A percentile compares a stretch with the other conserved stretches of the same genome.
phyloP scores from a whole-genome alignment of 2,797 vertebrate species.

The Galaxias olidus region DNA sequence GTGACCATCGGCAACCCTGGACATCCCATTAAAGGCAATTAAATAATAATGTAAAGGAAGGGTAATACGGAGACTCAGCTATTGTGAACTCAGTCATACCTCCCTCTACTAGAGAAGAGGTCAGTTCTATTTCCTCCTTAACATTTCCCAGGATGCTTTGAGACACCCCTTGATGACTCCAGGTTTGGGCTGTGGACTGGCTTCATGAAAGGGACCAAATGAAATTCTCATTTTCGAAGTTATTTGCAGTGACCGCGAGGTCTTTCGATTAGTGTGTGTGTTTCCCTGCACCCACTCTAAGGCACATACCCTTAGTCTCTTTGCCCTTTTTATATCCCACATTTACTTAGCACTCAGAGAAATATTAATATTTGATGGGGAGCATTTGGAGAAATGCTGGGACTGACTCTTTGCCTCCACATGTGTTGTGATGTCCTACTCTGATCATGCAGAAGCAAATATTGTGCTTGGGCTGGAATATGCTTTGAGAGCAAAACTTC shows the following conservation, averaged over 20 bases:
- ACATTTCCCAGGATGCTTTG: slow-evolving; percentile 52
- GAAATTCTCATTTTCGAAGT: slow-evolving; percentile 65
- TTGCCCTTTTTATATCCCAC: slow-evolving; percentile 68
- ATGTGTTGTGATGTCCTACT: slow-evolving; percentile 44
- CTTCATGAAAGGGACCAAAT: slow-evolving; percentile 55
- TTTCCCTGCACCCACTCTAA: slow-evolving; percentile 51
- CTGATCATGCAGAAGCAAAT: slow-evolving; percentile 45
- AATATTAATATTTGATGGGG: slow-evolving; percentile 77
- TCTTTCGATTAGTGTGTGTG: slow-evolving; percentile 66
- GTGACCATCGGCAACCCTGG: background rate
- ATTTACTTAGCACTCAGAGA: slow-evolving; percentile 77
- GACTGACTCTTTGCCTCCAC: slow-evolving; percentile 41
- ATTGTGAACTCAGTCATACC: slow-evolving; percentile 25
- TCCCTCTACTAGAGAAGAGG: background rate
- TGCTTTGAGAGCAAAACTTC: slow-evolving; percentile 35
- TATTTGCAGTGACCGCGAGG: slow-evolving; percentile 69
- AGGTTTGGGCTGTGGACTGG: slow-evolving; percentile 29
- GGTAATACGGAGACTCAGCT: slow-evolving; percentile 39
- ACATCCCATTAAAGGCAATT: slow-evolving; percentile 44
- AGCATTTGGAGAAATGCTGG: slow-evolving; percentile 59
- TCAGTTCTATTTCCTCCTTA: slow-evolving; percentile 27
- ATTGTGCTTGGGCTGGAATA: slow-evolving; percentile 39
- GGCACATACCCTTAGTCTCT: slow-evolving; percentile 36
- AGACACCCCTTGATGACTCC: slow-evolving; percentile 23
- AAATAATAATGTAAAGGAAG: slow-evolving; percentile 51